Conservation (phyloP, 2,888 invertebrate genomes). For the Argyra leucocephala region DNA sequence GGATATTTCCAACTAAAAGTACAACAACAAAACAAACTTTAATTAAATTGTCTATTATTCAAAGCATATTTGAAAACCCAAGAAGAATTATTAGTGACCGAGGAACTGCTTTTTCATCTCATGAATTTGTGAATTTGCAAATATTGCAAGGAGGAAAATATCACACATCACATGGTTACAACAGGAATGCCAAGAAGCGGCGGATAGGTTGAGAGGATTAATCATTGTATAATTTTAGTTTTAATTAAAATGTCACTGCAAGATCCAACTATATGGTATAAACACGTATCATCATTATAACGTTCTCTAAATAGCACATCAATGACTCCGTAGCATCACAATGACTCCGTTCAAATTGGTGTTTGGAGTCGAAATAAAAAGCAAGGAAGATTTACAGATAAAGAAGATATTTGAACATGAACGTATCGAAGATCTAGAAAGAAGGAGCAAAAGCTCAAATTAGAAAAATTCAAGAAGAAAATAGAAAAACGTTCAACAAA, state of each 20-base stretch:
- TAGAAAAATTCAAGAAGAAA: background rate
- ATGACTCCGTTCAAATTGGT: slow-evolving; percentile 11
- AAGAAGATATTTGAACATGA: background rate
- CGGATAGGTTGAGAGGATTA: background rate
- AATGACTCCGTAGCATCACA: background rate
- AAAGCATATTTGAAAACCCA: slow-evolving; percentile 18
- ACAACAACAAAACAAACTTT: slow-evolving; percentile 17
- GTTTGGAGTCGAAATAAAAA: background rate
- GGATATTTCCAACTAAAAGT: slow-evolving; percentile 14
- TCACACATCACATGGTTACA: background rate
- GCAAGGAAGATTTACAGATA: background rate
- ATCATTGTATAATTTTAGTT: background rate
- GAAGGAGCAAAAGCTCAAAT: background rate
- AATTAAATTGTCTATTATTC: slow-evolving; percentile 18
- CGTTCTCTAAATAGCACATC: slow-evolving; percentile 5
- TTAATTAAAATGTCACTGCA: background rate
- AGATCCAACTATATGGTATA: slow-evolving; percentile 10
- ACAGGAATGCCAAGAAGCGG: background rate
- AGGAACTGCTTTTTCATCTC: background rate
- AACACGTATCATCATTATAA: slow-evolving; percentile 7
- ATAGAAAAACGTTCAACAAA: background rate
- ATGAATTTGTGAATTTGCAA: background rate
- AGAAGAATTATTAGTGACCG: slow-evolving; percentile 16
- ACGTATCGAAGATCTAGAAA: background rate
- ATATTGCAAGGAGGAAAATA: background rate